Percentiles rank a stretch among this genome's conserved stretches.
These are phyloP conservation scores for Peromyscus nudipes DNA, from an alignment of 2,797 vertebrate genomes.

Conservation along the genomic window DNA sequence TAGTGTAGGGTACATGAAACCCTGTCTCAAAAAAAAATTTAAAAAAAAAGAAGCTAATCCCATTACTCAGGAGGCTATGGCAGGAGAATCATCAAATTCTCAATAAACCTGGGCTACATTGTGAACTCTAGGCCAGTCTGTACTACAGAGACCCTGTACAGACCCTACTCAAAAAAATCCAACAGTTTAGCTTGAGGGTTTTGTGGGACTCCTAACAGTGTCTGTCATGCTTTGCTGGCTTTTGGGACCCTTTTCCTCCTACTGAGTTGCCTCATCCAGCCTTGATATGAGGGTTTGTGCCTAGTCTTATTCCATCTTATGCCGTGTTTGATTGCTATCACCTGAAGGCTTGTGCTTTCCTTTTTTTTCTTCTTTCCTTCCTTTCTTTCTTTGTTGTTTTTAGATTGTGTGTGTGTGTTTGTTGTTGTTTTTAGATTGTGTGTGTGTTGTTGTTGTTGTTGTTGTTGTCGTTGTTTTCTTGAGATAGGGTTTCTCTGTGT, in stretches of 20 bases:
- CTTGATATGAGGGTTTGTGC: too few relatives aligned
- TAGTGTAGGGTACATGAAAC: background rate
- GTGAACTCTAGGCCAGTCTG: background rate
- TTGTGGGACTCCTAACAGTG: background rate
- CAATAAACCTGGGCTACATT: background rate
- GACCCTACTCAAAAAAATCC: background rate
- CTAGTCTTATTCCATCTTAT: too few relatives aligned
- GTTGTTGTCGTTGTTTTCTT: too few relatives aligned
- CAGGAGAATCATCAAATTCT: background rate
- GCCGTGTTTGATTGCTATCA: too few relatives aligned
- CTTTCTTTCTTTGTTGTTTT: too few relatives aligned
- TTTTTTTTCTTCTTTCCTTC: too few relatives aligned
- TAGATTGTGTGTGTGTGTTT: too few relatives aligned
- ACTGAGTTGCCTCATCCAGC: background rate
- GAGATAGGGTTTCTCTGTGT: too few relatives aligned
- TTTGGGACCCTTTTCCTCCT: background rate
- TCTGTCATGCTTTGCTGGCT: background rate
- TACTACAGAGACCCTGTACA: background rate
- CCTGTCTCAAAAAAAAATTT: background rate
- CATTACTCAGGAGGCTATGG: background rate
- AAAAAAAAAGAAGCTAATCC: background rate
- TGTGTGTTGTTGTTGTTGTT: too few relatives aligned
- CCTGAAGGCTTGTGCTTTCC: too few relatives aligned
- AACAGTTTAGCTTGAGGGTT: background rate
- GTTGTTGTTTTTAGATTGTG: too few relatives aligned